A percentile compares a stretch with the other conserved stretches of the same genome.
phyloP scores from a whole-genome alignment of 37 sponge, comb jelly and placozoan genomes.

The Tethya wilhelma region DNA sequence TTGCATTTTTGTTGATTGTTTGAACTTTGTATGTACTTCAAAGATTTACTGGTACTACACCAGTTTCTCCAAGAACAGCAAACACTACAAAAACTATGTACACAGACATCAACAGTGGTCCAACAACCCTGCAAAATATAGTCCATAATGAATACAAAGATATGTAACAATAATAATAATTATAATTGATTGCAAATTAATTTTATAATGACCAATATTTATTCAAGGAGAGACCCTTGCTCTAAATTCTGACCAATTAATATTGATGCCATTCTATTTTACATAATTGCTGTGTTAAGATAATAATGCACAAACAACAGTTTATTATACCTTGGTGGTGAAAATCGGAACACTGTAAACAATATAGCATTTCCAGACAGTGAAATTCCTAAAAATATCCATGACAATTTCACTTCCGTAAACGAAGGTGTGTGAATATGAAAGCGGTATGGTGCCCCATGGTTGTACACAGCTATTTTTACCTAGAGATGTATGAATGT shows the following conservation, averaged over 20 bases:
- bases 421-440: slow-evolving; percentile 54
- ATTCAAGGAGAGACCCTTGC: too few species aligned
- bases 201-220: too few species aligned
- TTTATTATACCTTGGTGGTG: slow-evolving; percentile 77
- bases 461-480: slow-evolving; percentile 57
- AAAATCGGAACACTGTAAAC: slow-evolving; percentile 80
- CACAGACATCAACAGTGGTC: slow-evolving; percentile 39
- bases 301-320: background rate
- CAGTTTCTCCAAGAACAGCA: slow-evolving; percentile 50
- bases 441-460: slow-evolving; percentile 59
- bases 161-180: too few species aligned
- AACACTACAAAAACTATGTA: slow-evolving; percentile 64
- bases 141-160: background rate
- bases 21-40: background rate
- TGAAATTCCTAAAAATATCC: slow-evolving; percentile 85
- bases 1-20: too few species aligned
- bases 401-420: slow-evolving; percentile 79
- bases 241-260: too few species aligned
- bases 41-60: slow-evolving; percentile 34
- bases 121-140: slow-evolving; percentile 47
- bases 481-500: too few species aligned
- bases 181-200: too few species aligned
- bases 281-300: background rate
- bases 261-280: too few species aligned
- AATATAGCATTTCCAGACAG: slow-evolving; percentile 48